Percentiles rank a stretch among this genome's conserved stretches.
Evolutionary conservation across 64 coral and sea anemone species (phyloP).

Genomic region (Montipora capricornis): DNA sequence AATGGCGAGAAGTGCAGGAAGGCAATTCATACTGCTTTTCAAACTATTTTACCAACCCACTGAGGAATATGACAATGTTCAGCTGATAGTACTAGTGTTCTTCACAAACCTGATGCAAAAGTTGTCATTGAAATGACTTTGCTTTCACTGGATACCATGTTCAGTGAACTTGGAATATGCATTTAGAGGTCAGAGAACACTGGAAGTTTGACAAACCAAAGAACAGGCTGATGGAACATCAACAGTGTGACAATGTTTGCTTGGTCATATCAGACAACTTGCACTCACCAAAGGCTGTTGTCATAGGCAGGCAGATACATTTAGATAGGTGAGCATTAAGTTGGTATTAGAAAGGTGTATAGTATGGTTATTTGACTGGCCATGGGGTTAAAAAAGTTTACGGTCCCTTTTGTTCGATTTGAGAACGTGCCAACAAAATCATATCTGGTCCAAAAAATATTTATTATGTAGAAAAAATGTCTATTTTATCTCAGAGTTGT

Average conservation of each 20-base stretch:
- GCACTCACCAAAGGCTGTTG: not conserved
- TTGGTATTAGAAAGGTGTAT: not conserved
- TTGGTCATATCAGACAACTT: not conserved
- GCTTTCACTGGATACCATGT: too few species aligned
- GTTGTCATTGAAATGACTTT: too few species aligned
- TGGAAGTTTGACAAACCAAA: not conserved
- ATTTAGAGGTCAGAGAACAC: too few species aligned
- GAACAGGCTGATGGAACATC: not conserved
- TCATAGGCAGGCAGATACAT: not conserved
- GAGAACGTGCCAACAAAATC: too few species aligned
- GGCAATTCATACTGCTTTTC: conserved; percentile 65
- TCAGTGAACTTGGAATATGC: too few species aligned
- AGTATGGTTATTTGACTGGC: not conserved
- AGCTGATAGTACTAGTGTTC: too few species aligned
- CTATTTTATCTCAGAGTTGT: not conserved
- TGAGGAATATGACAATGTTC: not conserved
- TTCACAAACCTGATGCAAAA: too few species aligned
- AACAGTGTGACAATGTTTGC: not conserved
- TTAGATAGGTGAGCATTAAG: not conserved
- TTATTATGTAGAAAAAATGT: not conserved
- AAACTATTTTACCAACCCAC: conserved; percentile 64
- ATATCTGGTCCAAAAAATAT: not conserved
- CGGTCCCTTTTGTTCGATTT: too few species aligned
- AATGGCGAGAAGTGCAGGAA: conserved; percentile 68
- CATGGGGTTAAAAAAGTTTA: too few species aligned